Base-by-base conservation (phyloP, 2,888 invertebrate species). In the Pseudeuparius sepicola region DNA sequence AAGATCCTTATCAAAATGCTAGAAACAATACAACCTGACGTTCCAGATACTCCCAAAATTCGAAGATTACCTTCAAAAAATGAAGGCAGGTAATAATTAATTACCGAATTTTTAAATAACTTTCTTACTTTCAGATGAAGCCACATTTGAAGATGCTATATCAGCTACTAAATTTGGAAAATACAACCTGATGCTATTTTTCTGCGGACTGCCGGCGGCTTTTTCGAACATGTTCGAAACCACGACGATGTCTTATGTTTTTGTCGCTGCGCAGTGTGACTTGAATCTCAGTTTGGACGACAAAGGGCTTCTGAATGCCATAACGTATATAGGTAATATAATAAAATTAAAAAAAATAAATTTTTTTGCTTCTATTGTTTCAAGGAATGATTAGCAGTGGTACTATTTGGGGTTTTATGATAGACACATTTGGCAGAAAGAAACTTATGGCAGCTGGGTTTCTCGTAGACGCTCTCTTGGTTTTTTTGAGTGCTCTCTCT, bases 381-480 rank as follows among this genome's bases (percentile, higher is more conserved):
- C 24, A 36, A 82, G 85, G 82, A 13, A 85, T 85, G 81, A 75
- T 80, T 45, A 66, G 71, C 1, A 80, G 82, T 23, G 78, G 79
- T 1, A 68, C 81, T 54, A 42, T 81, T 3, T 86, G 86, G 86
- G 85, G 85, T 1, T 82, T 76, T 52, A 56, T 84, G 4, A 77
- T 81, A 0, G 85, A 85, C 53, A 77, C 78, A 0, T 66, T 78
- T 38, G 85, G 83, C 6, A 66, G 81, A 39, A 71, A 70, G 44
- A 72, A 71, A 51, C 68, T 84, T 34, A 64, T 86, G 46, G 62
- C 78, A 15, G 66, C 70, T 52, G 82, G 82, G 0, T 76, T 76
- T 51, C 54, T 81, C 27, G 53, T 70, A 6, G 72, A 82, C 26
- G 73, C 70, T 0, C 44, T 78, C 18, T 72, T 78, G 45, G 78